Evolutionary conservation across 2,888 invertebrate genomes (phyloP).

Genomic region (Eristalis pertinax): DNA sequence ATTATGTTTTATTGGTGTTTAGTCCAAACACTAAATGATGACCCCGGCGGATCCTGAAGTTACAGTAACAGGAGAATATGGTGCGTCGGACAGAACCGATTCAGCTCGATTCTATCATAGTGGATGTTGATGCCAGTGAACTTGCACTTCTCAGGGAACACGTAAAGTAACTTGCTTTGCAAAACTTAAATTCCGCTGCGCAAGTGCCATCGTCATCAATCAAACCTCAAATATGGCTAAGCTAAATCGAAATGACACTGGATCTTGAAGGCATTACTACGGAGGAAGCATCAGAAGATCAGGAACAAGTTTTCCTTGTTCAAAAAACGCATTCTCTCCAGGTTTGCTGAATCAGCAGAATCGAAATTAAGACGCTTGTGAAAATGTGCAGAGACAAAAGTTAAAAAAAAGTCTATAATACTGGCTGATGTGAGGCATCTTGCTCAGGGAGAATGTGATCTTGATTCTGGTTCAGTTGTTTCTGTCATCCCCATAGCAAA

Average conservation of each 20-base stretch:
- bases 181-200: background rate
- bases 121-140: background rate
- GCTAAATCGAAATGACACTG: background rate
- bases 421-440: background rate
- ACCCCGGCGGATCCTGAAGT: background rate
- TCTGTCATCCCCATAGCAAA: too few species aligned
- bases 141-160: background rate
- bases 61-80: background rate
- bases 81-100: background rate
- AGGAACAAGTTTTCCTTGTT: constrained; percentile 15
- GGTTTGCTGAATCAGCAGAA: background rate
- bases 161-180: background rate
- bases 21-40: too few species aligned
- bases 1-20: too few species aligned
- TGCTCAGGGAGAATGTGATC: background rate
- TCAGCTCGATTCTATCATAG: background rate
- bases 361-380: background rate
- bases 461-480: constrained; percentile 2
- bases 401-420: background rate
- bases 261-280: background rate
- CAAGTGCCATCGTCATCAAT: too few species aligned
- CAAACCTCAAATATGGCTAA: too few species aligned
- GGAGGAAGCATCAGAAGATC: constrained; percentile 2
- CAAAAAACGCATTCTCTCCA: constrained; percentile 10
- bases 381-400: background rate